phyloP scores from a whole-genome alignment of 2,888 invertebrate species.

The Andrena dorsata region DNA sequence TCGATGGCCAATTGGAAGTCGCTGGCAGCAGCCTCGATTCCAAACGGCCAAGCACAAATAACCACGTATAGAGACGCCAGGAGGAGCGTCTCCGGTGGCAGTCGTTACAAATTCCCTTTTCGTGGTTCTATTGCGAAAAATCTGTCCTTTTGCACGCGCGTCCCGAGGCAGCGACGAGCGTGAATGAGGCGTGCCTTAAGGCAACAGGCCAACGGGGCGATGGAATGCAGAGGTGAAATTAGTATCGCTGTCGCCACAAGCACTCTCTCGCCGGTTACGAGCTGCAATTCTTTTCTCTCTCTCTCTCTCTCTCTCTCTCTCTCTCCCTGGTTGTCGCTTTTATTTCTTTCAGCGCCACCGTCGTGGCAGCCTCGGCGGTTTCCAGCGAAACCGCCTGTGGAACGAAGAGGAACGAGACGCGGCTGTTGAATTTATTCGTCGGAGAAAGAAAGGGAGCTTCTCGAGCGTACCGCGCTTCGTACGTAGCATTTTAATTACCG shows the following conservation, averaged over 20 bases:
- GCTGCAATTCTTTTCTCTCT: conserved; percentile 45
- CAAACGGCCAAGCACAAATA: background rate
- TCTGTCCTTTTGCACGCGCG: conserved; percentile 25
- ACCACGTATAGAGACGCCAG: background rate
- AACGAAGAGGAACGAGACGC: conserved; percentile 40
- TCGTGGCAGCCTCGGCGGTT: conserved; percentile 39
- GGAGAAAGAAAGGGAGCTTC: conserved; percentile 52
- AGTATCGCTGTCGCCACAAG: conserved; percentile 71
- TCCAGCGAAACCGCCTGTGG: conserved; percentile 51
- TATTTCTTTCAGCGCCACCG: conserved; percentile 42
- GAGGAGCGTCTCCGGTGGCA: background rate
- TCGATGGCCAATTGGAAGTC: background rate
- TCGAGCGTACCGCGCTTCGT: conserved; percentile 51
- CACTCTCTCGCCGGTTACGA: conserved; percentile 64
- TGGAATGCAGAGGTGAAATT: conserved; percentile 76
- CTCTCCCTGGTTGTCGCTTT: background rate
- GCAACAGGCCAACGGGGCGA: conserved; percentile 62
- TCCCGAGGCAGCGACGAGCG: conserved; percentile 36
- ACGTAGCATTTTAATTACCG: conserved; percentile 68
- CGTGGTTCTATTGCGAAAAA: conserved; percentile 38
- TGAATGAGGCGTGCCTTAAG: conserved; percentile 59
- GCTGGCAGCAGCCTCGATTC: background rate
- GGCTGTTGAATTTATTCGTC: conserved; percentile 55
- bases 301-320: background rate
- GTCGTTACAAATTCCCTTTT: conserved; percentile 33